phyloP scores from a whole-genome alignment of 92 coral and sea anemone genomes.

The Pocillopora grandis region DNA sequence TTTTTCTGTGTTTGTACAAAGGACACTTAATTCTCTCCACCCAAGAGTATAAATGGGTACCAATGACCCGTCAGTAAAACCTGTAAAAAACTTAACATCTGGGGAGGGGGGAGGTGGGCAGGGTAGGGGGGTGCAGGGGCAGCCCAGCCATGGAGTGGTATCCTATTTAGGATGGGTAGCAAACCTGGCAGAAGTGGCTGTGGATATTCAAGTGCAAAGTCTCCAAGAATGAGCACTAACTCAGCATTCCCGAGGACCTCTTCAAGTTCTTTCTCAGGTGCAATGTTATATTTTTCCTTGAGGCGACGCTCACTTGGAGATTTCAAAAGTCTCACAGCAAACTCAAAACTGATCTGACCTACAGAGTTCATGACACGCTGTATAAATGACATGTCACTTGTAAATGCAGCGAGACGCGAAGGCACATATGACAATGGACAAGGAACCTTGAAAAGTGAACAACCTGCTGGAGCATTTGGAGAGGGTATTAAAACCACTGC shows the following conservation, averaged over 20 bases:
- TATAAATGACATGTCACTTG: constrained; percentile 55
- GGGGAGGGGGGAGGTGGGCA: no score
- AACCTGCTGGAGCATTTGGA: neutral
- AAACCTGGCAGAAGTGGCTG: constrained; percentile 35
- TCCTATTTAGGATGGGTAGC: no score
- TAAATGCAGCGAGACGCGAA: constrained; percentile 10
- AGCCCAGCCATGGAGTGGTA: no score
- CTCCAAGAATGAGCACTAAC: constrained; percentile 18
- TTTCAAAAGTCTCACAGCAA: neutral
- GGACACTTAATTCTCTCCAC: no score
- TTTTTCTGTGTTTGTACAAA: no score
- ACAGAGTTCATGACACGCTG: constrained; percentile 43
- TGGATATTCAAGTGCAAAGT: constrained; percentile 19
- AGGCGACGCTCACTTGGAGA: neutral
- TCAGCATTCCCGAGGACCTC: constrained; percentile 54
- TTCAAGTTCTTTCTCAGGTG: constrained; percentile 43
- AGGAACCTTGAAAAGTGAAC: neutral
- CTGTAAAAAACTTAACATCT: no score
- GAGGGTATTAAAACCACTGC: constrained; percentile 35
- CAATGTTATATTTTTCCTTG: constrained; percentile 56
- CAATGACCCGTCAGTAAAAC: no score
- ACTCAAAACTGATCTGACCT: neutral
- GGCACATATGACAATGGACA: constrained; percentile 58
- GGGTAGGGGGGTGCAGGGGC: no score
- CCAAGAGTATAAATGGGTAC: no score